These are phyloP conservation scores for Sycobia sp. DNA, from an alignment of 1,140 invertebrate genomes.

Conservation along the genomic window DNA sequence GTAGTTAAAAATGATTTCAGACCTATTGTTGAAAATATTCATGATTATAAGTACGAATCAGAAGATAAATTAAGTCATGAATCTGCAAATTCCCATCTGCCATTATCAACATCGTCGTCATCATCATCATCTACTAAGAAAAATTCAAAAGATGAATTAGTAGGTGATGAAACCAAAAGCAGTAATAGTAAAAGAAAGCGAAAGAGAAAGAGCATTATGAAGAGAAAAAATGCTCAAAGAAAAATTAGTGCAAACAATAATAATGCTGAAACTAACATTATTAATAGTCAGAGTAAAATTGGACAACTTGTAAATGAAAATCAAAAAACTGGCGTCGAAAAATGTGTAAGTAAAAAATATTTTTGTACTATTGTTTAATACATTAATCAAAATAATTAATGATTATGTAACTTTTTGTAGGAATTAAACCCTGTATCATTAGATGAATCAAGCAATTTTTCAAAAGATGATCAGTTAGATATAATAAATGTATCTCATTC, in stretches of 20 bases:
- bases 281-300: conserved; percentile 10
- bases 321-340: conserved; percentile 3
- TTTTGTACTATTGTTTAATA: too few relatives aligned
- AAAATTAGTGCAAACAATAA: conserved; percentile 63
- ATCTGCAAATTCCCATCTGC: conserved; percentile 36
- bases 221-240: conserved; percentile 75
- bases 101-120: conserved; percentile 21
- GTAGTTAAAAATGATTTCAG: conserved; percentile 68
- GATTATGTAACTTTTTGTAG: conserved; percentile 15
- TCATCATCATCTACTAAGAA: conserved; percentile 42
- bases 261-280: not conserved
- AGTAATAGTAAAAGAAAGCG: conserved; percentile 71
- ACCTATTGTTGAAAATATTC: conserved; percentile 58
- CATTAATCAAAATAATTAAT: too few relatives aligned
- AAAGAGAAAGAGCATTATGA: conserved; percentile 77
- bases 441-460: conserved; percentile 1
- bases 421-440: not conserved
- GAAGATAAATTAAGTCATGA: conserved; percentile 49
- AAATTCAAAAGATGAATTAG: conserved; percentile 52
- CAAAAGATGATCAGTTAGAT: conserved; percentile 2
- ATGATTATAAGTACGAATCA: conserved; percentile 39
- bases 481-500: conserved; percentile 39
- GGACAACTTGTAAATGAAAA: conserved; percentile 3
- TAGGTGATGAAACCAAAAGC: conserved; percentile 46
- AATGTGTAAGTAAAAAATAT: conserved; percentile 7